Conservation (phyloP, 2,113 vertebrate genomes). For the Thamnophis sirtalis region DNA sequence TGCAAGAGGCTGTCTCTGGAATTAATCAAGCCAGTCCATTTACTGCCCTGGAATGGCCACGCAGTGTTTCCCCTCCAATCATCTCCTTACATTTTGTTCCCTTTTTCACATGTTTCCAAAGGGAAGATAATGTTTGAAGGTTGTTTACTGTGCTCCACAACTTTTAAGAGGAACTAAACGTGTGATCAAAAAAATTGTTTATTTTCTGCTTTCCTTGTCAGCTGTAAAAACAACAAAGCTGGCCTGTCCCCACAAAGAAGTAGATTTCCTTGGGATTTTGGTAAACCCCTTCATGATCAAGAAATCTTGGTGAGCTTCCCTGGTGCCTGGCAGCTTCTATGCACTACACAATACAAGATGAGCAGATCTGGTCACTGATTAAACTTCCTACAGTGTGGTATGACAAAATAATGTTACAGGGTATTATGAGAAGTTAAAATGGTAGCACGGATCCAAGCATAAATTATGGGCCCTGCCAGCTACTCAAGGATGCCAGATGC, state of each 20-base stretch:
- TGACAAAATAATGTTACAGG: neutral
- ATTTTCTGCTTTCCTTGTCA: neutral
- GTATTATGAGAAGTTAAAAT: neutral
- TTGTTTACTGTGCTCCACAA: neutral
- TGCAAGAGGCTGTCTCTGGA: neutral
- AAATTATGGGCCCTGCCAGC: neutral
- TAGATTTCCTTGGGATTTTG: neutral
- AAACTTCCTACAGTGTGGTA: neutral
- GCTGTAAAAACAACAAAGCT: too few relatives aligned
- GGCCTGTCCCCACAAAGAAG: neutral
- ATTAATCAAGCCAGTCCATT: neutral
- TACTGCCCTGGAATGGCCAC: neutral
- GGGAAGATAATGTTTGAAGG: neutral
- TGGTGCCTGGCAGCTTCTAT: neutral
- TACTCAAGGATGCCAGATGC: neutral
- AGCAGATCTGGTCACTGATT: neutral
- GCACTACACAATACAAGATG: neutral
- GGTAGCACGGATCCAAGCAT: neutral
- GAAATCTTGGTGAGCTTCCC: neutral
- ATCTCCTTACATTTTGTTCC: neutral
- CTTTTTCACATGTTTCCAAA: neutral
- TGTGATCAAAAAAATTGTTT: neutral
- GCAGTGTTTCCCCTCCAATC: neutral
- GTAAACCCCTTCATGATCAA: neutral
- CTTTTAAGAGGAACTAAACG: neutral